A percentile compares a stretch with the other conserved stretches of the same genome.
Evolutionary conservation across 2,888 invertebrate genomes (phyloP).

Genomic region (Tinea trinotella): DNA sequence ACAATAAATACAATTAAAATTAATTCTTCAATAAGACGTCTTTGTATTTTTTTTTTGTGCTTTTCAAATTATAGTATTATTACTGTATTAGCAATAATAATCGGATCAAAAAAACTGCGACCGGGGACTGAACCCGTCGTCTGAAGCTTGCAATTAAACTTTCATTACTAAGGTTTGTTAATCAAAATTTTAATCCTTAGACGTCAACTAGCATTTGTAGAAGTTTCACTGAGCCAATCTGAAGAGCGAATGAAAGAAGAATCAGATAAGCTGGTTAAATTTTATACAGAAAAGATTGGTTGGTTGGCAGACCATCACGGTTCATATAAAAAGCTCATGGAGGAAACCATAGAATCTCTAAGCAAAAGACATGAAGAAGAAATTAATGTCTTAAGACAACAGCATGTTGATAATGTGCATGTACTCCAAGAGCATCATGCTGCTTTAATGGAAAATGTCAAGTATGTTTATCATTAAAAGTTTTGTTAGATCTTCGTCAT

Average conservation of each 20-base stretch:
- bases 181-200: too few relatives aligned
- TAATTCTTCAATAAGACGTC: too few relatives aligned
- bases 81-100: too few relatives aligned
- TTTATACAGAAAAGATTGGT: conserved; percentile 63
- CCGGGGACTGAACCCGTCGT: too few relatives aligned
- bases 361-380: conserved; percentile 59
- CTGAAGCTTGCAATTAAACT: too few relatives aligned
- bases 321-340: conserved; percentile 60
- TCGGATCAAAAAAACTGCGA: too few relatives aligned
- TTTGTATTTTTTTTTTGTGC: too few relatives aligned
- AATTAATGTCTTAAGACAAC: conserved; percentile 51
- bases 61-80: too few relatives aligned
- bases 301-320: conserved; percentile 68
- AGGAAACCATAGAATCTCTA: conserved; percentile 59
- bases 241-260: conserved; percentile 75
- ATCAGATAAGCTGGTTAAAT: conserved; percentile 60
- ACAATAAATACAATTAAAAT: too few relatives aligned
- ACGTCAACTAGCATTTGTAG: conserved; percentile 71
- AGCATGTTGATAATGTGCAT: conserved; percentile 59
- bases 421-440: conserved; percentile 64
- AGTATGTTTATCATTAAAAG: conserved; percentile 37
- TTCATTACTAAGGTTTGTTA: too few relatives aligned
- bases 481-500: too few relatives aligned
- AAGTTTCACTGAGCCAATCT: conserved; percentile 66
- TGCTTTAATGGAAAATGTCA: conserved; percentile 71